Conservation (phyloP, 2,797 vertebrate genomes). For the Centropyge bicolor region DNA sequence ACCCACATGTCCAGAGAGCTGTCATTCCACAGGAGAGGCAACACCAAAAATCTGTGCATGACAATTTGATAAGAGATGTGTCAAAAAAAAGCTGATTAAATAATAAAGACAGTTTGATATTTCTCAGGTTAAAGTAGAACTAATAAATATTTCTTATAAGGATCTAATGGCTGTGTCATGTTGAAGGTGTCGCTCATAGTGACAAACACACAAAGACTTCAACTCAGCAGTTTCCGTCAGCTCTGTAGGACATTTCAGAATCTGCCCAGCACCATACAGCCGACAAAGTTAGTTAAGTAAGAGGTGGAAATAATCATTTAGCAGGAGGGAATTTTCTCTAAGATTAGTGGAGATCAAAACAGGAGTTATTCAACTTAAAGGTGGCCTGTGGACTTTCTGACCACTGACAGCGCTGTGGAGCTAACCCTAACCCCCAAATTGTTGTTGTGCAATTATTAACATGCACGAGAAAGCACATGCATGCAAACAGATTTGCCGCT, state of each 20-base stretch:
- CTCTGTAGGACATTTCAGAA: background rate
- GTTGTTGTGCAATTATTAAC: too few relatives aligned
- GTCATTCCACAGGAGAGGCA: conserved; percentile 1
- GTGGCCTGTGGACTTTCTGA: too few relatives aligned
- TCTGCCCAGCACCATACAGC: background rate
- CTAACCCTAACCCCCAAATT: too few relatives aligned
- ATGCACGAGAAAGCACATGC: background rate
- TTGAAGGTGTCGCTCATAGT: background rate
- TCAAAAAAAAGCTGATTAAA: background rate
- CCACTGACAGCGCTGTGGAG: too few relatives aligned
- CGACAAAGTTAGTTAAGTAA: background rate
- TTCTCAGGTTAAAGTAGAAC: background rate
- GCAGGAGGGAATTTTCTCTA: too few relatives aligned
- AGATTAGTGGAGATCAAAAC: background rate
- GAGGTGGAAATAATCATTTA: background rate
- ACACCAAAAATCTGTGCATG: background rate
- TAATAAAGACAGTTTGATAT: background rate
- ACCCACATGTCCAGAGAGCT: conserved; percentile 27
- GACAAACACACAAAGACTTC: background rate
- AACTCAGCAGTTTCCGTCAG: too few relatives aligned
- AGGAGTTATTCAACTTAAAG: background rate
- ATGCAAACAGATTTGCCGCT: background rate
- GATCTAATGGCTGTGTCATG: background rate
- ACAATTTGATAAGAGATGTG: background rate
- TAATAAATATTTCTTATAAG: background rate